Evolutionary conservation across 2,888 invertebrate genomes (phyloP).

Genomic region (Drosophila macrospina): DNA sequence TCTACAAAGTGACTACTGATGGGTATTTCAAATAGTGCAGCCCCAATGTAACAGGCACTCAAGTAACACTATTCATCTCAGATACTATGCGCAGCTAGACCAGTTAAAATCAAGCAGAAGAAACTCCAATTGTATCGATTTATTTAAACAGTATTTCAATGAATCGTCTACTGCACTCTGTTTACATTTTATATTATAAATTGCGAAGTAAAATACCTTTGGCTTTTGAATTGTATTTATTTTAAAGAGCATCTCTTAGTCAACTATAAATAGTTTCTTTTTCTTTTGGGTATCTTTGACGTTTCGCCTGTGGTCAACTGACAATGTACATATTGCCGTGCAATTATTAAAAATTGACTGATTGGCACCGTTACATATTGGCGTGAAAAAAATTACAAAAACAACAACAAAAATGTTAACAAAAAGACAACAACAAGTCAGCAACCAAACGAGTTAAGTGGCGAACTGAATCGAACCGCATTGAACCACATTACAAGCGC

Average conservation of each 20-base stretch:
- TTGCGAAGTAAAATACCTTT: too few relatives aligned
- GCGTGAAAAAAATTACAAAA: slow-evolving; percentile 12
- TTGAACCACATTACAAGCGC: slow-evolving; percentile 61
- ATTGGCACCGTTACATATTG: slow-evolving; percentile 51
- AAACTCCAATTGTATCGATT: too few relatives aligned
- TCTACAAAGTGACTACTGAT: slow-evolving; percentile 1
- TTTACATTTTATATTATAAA: too few relatives aligned
- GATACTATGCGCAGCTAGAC: neutral
- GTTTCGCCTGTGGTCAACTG: slow-evolving; percentile 50
- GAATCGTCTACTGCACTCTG: too few relatives aligned
- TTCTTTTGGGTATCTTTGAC: slow-evolving; percentile 1
- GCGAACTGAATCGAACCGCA: slow-evolving; percentile 52
- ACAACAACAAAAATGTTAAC: neutral
- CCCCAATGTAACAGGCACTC: slow-evolving; percentile 1
- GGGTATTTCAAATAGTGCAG: neutral
- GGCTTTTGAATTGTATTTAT: neutral
- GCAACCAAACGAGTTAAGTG: slow-evolving; percentile 72
- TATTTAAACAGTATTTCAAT: too few relatives aligned
- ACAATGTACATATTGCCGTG: slow-evolving; percentile 57
- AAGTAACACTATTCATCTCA: neutral
- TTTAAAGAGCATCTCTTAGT: slow-evolving; percentile 34
- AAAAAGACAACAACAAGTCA: slow-evolving; percentile 35
- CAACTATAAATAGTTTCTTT: neutral
- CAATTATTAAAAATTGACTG: slow-evolving; percentile 72
- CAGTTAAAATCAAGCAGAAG: neutral